Percentiles rank a stretch among this genome's conserved stretches.
Conservation (phyloP, 2,888 invertebrate species). For the Lucinisca nassula region DNA sequence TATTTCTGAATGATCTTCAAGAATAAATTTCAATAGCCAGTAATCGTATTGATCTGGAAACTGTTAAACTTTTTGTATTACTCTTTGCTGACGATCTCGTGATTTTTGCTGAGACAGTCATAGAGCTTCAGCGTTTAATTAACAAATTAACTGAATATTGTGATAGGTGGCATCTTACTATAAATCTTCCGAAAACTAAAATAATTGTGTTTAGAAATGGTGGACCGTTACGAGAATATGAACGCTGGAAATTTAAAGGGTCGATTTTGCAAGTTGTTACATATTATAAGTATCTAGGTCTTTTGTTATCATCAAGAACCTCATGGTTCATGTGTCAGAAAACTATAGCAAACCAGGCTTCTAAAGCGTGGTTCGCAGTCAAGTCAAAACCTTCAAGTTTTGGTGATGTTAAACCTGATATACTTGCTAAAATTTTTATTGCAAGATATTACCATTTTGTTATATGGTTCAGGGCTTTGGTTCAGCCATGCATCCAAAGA, state of each 20-base stretch:
- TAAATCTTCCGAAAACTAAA: background rate
- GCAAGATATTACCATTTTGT: background rate
- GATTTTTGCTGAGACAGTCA: background rate
- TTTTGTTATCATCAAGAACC: background rate
- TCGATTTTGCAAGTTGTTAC: background rate
- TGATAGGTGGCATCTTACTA: background rate
- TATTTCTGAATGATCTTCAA: background rate
- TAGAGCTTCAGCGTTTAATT: background rate
- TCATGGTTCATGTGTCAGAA: background rate
- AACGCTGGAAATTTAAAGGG: background rate
- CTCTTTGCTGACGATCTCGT: background rate
- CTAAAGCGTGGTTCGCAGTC: background rate
- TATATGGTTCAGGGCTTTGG: background rate
- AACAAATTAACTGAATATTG: background rate
- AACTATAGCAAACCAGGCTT: background rate
- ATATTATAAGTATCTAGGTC: conserved; percentile 13
- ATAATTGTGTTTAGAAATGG: conserved; percentile 17
- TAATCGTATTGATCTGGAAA: background rate
- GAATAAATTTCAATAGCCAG: background rate
- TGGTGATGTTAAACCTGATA: background rate
- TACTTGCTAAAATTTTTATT: background rate
- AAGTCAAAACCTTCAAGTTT: background rate
- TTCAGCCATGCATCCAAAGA: background rate
- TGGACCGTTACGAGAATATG: background rate
- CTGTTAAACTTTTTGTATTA: background rate